Base-by-base conservation (phyloP, 2,797 vertebrate genomes). In the Halcyon chelicuti region DNA sequence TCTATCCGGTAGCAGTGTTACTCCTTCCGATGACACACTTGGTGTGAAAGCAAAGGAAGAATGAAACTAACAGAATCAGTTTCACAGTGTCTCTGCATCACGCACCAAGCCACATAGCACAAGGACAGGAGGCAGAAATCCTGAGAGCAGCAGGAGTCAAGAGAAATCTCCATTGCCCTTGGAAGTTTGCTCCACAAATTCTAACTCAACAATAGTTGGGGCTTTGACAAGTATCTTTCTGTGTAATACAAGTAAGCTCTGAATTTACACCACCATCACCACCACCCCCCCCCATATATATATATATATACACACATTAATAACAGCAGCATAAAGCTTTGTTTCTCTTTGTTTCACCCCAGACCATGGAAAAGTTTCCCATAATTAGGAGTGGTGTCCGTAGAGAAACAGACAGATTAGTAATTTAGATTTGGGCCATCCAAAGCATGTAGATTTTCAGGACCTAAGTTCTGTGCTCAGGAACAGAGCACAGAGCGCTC, bases 11-110 rank as follows among this genome's bases (percentile, higher is more conserved):
- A 95, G 89, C 91, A 75, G 58, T 0, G 0, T 57, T 95, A 72
- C 81, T 86, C 70, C 73, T 90, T 28, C 51, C 51, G 46, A 93
- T 37, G 17, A 93, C 46, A 91, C 22, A 29, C 21, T 81, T 60
- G 39, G 42, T 86, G 47, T 47, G 70, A 88, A 91, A 88, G 49
- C 15, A 83, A 44, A 71, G 16, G 39, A 83, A 91, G 33, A 93
- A 83, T 12, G 4, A 81, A 88, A 72, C 28, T 25, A 8, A 74
- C 35, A 67, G 75, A 33, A 39, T 9, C 19, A 31, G 11, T 83
- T 94, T 49, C 54, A 51, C 22, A 25, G 4, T 60, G 72, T 70
- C 66, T 75, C 35, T 1, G 0, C 7, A 0, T 78, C 37, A 44
- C 0, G 2, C 29, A 31, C 46, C 0, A 5, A 46, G 52, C 26